Evolutionary conservation across 2,113 vertebrate genomes (phyloP).

Genomic region (Nansenia antarctica): DNA sequence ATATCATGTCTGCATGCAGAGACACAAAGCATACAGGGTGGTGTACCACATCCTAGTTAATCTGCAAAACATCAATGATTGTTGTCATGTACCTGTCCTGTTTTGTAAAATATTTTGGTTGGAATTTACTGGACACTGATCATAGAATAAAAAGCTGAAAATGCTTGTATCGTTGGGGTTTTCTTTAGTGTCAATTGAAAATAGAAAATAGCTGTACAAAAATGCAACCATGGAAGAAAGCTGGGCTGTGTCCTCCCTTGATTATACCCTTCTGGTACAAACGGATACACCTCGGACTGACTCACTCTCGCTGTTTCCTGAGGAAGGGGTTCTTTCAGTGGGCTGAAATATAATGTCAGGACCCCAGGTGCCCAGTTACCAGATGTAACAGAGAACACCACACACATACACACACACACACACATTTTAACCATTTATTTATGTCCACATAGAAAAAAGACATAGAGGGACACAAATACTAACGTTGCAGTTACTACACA

Average conservation of each 20-base stretch:
- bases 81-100: not conserved
- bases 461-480: too few relatives aligned
- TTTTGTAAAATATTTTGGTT: conserved; percentile 1
- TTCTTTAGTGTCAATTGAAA: too few relatives aligned
- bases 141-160: conserved; percentile 50
- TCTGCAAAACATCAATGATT: not conserved
- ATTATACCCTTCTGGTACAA: not conserved
- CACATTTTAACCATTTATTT: not conserved
- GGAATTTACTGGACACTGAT: conserved; percentile 27
- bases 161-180: not conserved
- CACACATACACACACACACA: too few relatives aligned
- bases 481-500: too few relatives aligned
- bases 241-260: not conserved
- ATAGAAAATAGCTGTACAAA: too few relatives aligned
- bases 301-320: conserved; percentile 15
- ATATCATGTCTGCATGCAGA: not conserved
- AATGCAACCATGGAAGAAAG: not conserved
- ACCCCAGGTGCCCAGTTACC: not conserved
- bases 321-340: conserved; percentile 25
- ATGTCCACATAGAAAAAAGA: too few relatives aligned
- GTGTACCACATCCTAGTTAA: not conserved
- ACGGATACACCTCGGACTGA: not conserved
- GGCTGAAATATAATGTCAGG: conserved; percentile 8
- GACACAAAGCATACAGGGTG: not conserved
- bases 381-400: not conserved